Base-by-base conservation (phyloP, 2,797 vertebrate genomes). In the Platalea minor region DNA sequence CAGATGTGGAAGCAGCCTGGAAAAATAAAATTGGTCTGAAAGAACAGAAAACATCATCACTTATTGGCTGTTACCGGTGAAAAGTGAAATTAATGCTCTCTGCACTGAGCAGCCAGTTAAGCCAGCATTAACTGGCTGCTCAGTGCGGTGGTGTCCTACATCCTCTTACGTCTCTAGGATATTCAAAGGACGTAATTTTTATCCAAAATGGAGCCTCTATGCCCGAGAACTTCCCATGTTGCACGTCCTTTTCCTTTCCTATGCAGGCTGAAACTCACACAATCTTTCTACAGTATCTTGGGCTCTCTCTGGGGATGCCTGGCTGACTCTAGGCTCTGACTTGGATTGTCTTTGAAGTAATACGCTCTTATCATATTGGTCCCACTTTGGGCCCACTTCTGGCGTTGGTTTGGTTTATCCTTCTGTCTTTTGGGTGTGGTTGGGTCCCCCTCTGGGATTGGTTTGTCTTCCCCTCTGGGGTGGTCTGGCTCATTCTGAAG, bases 261-360 rank as follows among this genome's bases (percentile, higher is more conserved):
- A 18, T 2, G 1, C 12, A 72, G 16, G 26, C 0, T 51, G 17
- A 78, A 82, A 41, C 8, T 8, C 1, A 0, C 6, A 41, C 12
- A 57, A 72, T 10, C 3, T 73, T 77, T 60, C 35, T 81, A 6
- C 3, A 19, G 16, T 33, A 43, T 10, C 26, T 43, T 86, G n/a
- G 14, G 1, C 4, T 54, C 18, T 81, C 24, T 72, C 37, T 9
- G 43, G 8, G 3, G 5, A 28, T 11, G 7, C 29, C 33, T 81
- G 14, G 13, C 2, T 57, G 43, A 46, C 29, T 57, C 2, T 26
- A 33, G 31, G 2, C 15, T 43, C 26, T 53, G 13, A n/a, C 2
- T 1, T n/a, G 15, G 29, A 33, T 56, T 3, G 2, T 50, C 17
- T 80, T 17, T 53, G n/a, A 18, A 73, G 8, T 19, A 24, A 73